Evolutionary conservation across 2,888 invertebrate species (phyloP).

Genomic region (Drosophila sordidula): DNA sequence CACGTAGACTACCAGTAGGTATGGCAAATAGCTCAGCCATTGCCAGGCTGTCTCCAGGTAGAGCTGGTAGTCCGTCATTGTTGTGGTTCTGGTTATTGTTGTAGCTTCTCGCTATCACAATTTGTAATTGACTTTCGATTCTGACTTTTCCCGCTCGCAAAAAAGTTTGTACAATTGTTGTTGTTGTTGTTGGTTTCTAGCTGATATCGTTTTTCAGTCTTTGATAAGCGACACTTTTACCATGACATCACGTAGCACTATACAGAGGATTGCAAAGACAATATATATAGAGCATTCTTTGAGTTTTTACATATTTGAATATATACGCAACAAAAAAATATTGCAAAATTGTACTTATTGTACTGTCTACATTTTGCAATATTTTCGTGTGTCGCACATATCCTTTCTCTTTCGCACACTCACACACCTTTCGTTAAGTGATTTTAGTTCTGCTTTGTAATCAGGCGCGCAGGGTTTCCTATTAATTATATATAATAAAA

Average conservation of each 20-base stretch:
- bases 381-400: slow-evolving; percentile 17
- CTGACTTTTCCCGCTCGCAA: slow-evolving; percentile 37
- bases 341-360: slow-evolving; percentile 15
- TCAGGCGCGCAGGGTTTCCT: slow-evolving; percentile 40
- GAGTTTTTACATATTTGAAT: not conserved
- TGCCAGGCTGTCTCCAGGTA: slow-evolving; percentile 70
- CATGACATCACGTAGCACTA: slow-evolving; percentile 62
- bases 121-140: slow-evolving; percentile 42
- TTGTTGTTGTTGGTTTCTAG: slow-evolving; percentile 11
- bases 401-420: slow-evolving; percentile 28
- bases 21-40: slow-evolving; percentile 76
- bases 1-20: slow-evolving; percentile 77
- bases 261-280: slow-evolving; percentile 17
- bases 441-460: slow-evolving; percentile 43
- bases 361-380: slow-evolving; percentile 32
- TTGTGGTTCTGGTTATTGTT: slow-evolving; percentile 1
- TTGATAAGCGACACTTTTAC: slow-evolving; percentile 57
- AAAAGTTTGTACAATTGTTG: slow-evolving; percentile 13
- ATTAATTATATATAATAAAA: slow-evolving; percentile 47
- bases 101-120: slow-evolving; percentile 36
- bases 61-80: slow-evolving; percentile 43
- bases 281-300: not conserved
- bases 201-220: slow-evolving; percentile 45
- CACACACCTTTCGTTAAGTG: slow-evolving; percentile 65
- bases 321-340: slow-evolving; percentile 13